Evolutionary conservation across 1,140 invertebrate genomes (phyloP).

Genomic region (Grapholita molesta): DNA sequence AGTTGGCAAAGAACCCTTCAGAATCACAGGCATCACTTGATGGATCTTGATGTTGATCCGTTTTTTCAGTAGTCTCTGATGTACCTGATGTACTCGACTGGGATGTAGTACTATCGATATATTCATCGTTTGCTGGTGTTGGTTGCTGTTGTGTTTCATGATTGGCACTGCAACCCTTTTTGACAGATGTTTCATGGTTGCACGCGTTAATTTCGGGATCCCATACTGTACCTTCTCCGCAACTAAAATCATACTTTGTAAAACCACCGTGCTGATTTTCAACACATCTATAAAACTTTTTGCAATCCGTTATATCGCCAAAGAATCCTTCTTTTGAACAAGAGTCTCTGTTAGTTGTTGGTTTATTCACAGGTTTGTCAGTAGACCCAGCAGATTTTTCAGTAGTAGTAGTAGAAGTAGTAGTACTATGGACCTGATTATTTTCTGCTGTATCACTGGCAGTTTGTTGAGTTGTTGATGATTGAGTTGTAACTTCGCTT

Average conservation of each 20-base stretch:
- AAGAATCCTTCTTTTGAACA: constrained; percentile 78
- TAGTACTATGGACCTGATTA: background rate
- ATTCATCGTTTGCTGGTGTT: background rate
- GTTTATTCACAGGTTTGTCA: constrained; percentile 23
- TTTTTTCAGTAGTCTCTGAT: constrained; percentile 31
- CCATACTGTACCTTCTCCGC: constrained; percentile 83
- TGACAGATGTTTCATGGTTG: constrained; percentile 79
- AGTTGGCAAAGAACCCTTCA: constrained; percentile 79
- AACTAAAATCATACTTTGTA: constrained; percentile 81
- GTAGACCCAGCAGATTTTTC: no score
- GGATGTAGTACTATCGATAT: constrained; percentile 18
- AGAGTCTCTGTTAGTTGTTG: constrained; percentile 33
- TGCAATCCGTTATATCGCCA: constrained; percentile 80
- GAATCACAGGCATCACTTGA: constrained; percentile 59
- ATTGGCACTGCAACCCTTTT: constrained; percentile 55
- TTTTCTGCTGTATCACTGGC: background rate
- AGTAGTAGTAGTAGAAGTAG: constrained; percentile 10
- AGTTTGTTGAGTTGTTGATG: background rate
- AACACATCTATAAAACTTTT: constrained; percentile 85
- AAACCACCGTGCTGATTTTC: constrained; percentile 79
- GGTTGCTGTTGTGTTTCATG: background rate
- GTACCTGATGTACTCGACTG: constrained; percentile 4
- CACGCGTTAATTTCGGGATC: constrained; percentile 80
- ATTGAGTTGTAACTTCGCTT: background rate
- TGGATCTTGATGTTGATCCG: background rate